Conservation (phyloP, 1,140 invertebrate species). For the Reticulitermes speratus region DNA sequence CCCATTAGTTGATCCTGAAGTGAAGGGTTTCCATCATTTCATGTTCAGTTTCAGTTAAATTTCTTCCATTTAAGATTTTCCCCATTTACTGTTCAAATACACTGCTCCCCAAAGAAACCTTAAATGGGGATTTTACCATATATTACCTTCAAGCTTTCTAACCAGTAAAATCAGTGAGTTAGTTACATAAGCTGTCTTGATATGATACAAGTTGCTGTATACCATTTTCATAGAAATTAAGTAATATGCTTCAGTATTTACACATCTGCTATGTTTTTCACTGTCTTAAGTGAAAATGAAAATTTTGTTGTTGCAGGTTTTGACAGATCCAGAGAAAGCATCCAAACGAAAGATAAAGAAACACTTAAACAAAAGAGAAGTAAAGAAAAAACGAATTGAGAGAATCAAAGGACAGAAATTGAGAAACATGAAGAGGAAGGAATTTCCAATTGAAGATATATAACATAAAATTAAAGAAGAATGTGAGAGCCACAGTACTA, state of each 20-base stretch:
- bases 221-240: too few species aligned
- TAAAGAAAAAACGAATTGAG: conserved; percentile 68
- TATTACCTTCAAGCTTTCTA: conserved; percentile 25
- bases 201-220: not conserved
- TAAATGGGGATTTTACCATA: not conserved
- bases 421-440: conserved; percentile 42
- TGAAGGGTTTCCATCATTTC: too few species aligned
- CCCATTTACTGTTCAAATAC: too few species aligned
- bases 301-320: conserved; percentile 52
- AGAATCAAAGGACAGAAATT: conserved; percentile 51
- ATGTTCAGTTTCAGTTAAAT: too few species aligned
- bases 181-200: not conserved
- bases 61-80: too few species aligned
- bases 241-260: too few species aligned
- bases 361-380: conserved; percentile 71
- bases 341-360: conserved; percentile 74
- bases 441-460: conserved; percentile 39
- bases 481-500: too few species aligned
- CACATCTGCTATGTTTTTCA: conserved; percentile 37
- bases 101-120: too few species aligned
- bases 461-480: conserved; percentile 32
- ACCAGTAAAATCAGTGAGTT: conserved; percentile 12
- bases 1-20: too few species aligned
- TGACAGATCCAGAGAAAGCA: conserved; percentile 72
- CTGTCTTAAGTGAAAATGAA: conserved; percentile 30